phyloP scores from a whole-genome alignment of 2,888 invertebrate genomes.

The Portevinia maculata region DNA sequence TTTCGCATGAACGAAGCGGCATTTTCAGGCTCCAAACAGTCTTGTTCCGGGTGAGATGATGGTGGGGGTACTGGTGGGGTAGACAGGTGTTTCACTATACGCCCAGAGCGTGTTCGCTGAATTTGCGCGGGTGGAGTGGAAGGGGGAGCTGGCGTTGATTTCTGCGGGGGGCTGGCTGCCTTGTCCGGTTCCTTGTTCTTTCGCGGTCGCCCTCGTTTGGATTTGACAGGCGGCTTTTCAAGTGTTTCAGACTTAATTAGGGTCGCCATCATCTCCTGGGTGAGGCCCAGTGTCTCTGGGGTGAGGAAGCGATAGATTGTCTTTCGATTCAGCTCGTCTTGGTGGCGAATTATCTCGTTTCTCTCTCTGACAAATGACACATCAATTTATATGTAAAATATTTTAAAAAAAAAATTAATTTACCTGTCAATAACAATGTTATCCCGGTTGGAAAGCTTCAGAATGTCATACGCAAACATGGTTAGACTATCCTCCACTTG shows the following conservation, averaged over 20 bases:
- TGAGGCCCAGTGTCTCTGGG: slow-evolving; percentile 78
- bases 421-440: slow-evolving; percentile 81
- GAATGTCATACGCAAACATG: slow-evolving; percentile 79
- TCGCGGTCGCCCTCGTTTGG: slow-evolving; percentile 75
- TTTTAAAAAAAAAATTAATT: neutral
- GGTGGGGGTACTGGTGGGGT: slow-evolving; percentile 14
- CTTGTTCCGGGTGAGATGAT: slow-evolving; percentile 36
- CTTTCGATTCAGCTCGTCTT: slow-evolving; percentile 78
- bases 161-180: slow-evolving; percentile 2
- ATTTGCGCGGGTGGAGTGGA: slow-evolving; percentile 17
- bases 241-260: slow-evolving; percentile 44
- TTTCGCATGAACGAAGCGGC: slow-evolving; percentile 75
- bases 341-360: slow-evolving; percentile 80
- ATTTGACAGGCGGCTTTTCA: slow-evolving; percentile 52
- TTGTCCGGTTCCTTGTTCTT: slow-evolving; percentile 72
- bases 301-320: slow-evolving; percentile 80
- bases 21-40: slow-evolving; percentile 53
- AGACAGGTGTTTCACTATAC: slow-evolving; percentile 75
- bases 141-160: neutral
- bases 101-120: slow-evolving; percentile 78
- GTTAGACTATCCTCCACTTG: slow-evolving; percentile 77
- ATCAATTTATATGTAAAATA: neutral
- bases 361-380: slow-evolving; percentile 76
- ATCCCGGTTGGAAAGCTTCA: slow-evolving; percentile 79
- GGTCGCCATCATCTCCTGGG: slow-evolving; percentile 56